Evolutionary conservation across 2,113 vertebrate genomes (phyloP), one percentile per base, ranked within the genome.

Genomic region (Gobiocypris rarus): DNA sequence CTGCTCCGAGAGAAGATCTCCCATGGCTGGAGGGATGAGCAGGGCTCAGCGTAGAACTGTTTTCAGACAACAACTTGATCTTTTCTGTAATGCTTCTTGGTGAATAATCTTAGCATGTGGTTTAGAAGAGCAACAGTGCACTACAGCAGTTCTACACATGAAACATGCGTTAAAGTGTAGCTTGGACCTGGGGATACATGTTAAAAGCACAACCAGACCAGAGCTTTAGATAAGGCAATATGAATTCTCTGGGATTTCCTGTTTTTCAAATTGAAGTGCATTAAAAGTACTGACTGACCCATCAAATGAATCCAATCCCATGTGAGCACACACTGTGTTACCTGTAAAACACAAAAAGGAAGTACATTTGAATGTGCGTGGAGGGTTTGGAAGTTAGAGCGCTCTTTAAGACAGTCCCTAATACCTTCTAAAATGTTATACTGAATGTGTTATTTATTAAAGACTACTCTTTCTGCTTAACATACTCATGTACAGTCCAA

Each of bases 391-490:
- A 61, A 24, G 22, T 26, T 10, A 61, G 45, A 50, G n/a, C 41
- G 9, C 31, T 38, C 28, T 34, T 38, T 56, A 41, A 17, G 31
- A 61, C 56, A 78, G 5, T 26, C 6, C n/a, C 22, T 19, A 22
- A 38, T 38, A 1, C 2, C 31, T 48, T 43, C 41, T n/a, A 77
- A 82, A 85, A 65, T 85, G 3, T 50, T 22, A 5, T 45, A 54
- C 52, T 54, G 2, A 19, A 41, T 28, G 31, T 65, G 26, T 56
- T 77, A 77, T 77, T 59, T 77, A 65, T 22, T 85, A 71, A 82
- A 71, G 13, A 58, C 6, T 75, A 31, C 50, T 75, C 28, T 54
- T 77, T 41, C 3, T 77, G 19, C 52, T 58, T 77, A 58, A 41
- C 22, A 56, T 58, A 59, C 34, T 24, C 52, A 77, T 17, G 14